Evolutionary conservation across 1,140 invertebrate species (phyloP).

Genomic region (Choristoneura fumiferana): DNA sequence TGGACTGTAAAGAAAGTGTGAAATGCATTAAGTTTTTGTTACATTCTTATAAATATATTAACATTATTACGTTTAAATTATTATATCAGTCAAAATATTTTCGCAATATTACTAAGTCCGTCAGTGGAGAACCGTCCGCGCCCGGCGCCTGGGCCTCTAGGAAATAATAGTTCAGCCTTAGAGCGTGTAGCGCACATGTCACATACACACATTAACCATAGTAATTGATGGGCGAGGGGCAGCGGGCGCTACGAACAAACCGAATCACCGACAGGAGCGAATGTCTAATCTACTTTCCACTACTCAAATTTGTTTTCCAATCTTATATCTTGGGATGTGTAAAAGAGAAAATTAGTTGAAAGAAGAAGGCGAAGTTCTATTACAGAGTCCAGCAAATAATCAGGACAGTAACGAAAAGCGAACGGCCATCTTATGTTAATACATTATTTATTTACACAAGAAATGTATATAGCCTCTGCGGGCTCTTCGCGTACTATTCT

Average conservation of each 20-base stretch:
- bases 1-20: slow-evolving; percentile 74
- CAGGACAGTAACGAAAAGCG: slow-evolving; percentile 58
- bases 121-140: slow-evolving; percentile 33
- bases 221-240: neutral
- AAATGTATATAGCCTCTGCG: slow-evolving; percentile 67
- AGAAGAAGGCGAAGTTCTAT: slow-evolving; percentile 32
- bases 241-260: slow-evolving; percentile 18
- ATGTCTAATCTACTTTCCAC: slow-evolving; percentile 23
- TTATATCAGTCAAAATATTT: slow-evolving; percentile 77
- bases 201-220: no score
- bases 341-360: slow-evolving; percentile 12
- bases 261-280: slow-evolving; percentile 42
- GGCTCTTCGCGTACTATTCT: slow-evolving; percentile 71
- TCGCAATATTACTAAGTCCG: slow-evolving; percentile 55
- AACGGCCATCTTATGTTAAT: slow-evolving; percentile 56
- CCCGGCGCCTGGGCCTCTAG: neutral
- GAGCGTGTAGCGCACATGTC: neutral
- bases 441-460: slow-evolving; percentile 60
- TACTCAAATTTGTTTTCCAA: neutral
- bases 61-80: slow-evolving; percentile 66
- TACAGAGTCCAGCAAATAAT: slow-evolving; percentile 32
- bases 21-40: slow-evolving; percentile 76
- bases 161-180: neutral
- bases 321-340: slow-evolving; percentile 6
- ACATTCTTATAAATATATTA: slow-evolving; percentile 73